phyloP scores from a whole-genome alignment of 2,888 invertebrate genomes.

The Asteroscopus sphinx region DNA sequence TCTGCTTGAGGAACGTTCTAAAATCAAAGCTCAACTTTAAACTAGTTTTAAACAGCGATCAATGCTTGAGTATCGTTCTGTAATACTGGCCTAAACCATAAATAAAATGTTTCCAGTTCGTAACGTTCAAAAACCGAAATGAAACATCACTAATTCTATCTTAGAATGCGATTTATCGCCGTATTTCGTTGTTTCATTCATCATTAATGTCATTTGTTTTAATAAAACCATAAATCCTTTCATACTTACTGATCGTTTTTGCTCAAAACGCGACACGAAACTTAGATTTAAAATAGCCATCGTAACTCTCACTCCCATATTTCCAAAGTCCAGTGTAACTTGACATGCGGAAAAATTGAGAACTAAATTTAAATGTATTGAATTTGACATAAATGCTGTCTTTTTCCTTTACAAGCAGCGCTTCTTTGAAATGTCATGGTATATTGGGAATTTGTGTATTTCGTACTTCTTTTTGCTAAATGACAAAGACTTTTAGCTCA shows the following conservation, averaged over 20 bases:
- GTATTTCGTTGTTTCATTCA: conserved; percentile 22
- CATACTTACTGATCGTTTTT: conserved; percentile 23
- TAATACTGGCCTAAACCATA: neutral
- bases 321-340: conserved; percentile 8
- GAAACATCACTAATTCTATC: neutral
- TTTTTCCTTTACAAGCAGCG: conserved; percentile 5
- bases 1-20: too few species aligned
- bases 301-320: conserved; percentile 14
- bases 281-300: conserved; percentile 34
- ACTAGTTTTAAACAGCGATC: too few species aligned
- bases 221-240: conserved; percentile 30
- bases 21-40: too few species aligned
- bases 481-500: conserved; percentile 41
- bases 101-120: neutral
- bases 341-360: neutral
- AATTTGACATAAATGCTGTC: conserved; percentile 14
- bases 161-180: conserved; percentile 14
- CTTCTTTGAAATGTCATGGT: neutral
- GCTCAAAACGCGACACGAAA: conserved; percentile 15
- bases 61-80: too few species aligned
- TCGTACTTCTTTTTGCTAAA: conserved; percentile 34
- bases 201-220: conserved; percentile 32
- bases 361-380: conserved; percentile 6
- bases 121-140: neutral
- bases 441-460: neutral